Evolutionary conservation across 2,888 invertebrate species (phyloP), one percentile per base, ranked within the genome.

Genomic region (Melinaea menophilus): DNA sequence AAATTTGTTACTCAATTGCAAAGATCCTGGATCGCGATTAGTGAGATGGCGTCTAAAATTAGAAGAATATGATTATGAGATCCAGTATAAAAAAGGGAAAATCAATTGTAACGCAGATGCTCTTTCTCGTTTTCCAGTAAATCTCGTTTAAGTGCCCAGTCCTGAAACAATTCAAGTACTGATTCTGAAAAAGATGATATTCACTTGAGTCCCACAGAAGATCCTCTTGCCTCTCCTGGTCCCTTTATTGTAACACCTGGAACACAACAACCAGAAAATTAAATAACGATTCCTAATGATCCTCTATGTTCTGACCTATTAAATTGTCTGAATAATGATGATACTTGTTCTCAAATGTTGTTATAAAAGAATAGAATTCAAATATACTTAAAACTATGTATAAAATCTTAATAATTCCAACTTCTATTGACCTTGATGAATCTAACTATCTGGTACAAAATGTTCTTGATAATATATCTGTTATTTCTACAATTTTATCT

Each of bases 101-200:
- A 11, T 59, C 11, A 74, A 75, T 11, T 73, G 72, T 1, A 75
- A 77, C n/a, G 73, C 74, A 13, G 73, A 75, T 37, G 73, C 73
- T 2, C 47, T 74, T 5, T 75, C 76, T 3, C 64, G 75, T 64
- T 46, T 46, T 12, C 46, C 46, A 46, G 46, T 46, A 31, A 58
- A 46, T 47, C 34, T 31, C 4, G 34, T 34, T 46, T 33, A 12
- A 5, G 5, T 33, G 2, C 47, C 2, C 3, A 35, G 47, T 48
- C 47, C 46, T 58, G 34, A 34, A 48, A 48, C 7, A 58, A 33
- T 41, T 35, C 41, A 46, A 22, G 22, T 46, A 46, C 46, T 34
- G 47, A 47, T 47, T 46, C 48, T 58, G 59, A 59, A 59, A 59
- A 13, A 7, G 31, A 12, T 31, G 51, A 22, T 22, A 59, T 54